Evolutionary conservation across 2,888 invertebrate genomes (phyloP), one percentile per base, ranked within the genome.

Genomic region (Teleogryllus oceanicus): DNA sequence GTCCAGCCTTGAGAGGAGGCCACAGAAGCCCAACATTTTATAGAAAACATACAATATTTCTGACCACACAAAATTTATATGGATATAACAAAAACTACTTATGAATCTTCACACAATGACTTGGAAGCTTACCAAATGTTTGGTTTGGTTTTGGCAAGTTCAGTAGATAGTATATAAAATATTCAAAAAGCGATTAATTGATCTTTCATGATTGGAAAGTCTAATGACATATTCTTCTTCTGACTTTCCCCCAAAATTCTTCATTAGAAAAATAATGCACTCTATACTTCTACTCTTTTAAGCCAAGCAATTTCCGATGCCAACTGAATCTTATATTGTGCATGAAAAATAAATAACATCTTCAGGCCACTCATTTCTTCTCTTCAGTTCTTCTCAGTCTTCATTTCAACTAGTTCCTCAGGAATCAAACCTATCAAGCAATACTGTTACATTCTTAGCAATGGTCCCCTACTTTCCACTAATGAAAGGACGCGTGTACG

Each of bases 1-100:
- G 62, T 62, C 62, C 62, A 62, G 62, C 62, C 62, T 62, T 62
- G n/a, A 62, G n/a, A 62, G 62, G 13, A 62, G n/a, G 62, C 62
- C n/a, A 18, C 62, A 62, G 62, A 62, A 62, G 37, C 62, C 62
- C 62, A 16, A 18, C n/a, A 62, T 62, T 18, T 13, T 18, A 62
- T 62, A 62, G 62, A 62, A 62, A 62, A 62, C 62, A 62, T 18
- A n/a, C 13, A 62, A 16, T 13, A 18, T 62, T 62, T 62, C 62
- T n/a, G n/a, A 62, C n/a, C 62, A 62, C 62, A 62, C 62, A 62
- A 18, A 62, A 62, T 62, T 37, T 62, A 62, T 62, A 62, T 62
- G 62, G 62, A 62, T 62, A 62, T 62, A 18, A 62, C 62, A 62
- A 62, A 18, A 62, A 62, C 62, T 62, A 62, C 16, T 62, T n/a